These are phyloP conservation scores for Ciconia maguari DNA, from an alignment of 2,113 vertebrate species.

Conservation along the genomic window DNA sequence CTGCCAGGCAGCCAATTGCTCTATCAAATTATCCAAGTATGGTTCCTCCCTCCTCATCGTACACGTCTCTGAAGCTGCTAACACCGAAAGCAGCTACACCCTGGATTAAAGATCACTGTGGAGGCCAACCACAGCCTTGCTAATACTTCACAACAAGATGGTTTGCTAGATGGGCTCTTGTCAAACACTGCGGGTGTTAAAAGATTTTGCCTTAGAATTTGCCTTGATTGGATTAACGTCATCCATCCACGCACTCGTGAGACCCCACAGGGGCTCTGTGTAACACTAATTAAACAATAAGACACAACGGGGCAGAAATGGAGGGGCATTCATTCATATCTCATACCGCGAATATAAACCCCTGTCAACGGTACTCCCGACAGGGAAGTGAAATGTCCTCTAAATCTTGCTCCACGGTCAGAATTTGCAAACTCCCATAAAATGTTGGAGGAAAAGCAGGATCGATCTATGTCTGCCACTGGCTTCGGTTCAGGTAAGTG, in stretches of 20 bases:
- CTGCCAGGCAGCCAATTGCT: neutral
- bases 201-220: neutral
- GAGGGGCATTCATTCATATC: neutral
- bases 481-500: neutral
- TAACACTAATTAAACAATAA: neutral
- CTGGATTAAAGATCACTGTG: neutral
- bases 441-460: neutral
- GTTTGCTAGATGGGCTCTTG: neutral
- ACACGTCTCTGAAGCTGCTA: neutral
- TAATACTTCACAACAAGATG: neutral
- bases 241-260: fast-evolving
- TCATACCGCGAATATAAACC: neutral
- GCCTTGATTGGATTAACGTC: neutral
- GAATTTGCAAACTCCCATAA: neutral
- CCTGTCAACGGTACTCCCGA: neutral
- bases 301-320: neutral
- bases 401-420: neutral
- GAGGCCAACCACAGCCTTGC: neutral
- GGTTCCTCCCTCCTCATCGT: neutral
- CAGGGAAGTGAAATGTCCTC: neutral
- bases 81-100: neutral
- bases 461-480: neutral
- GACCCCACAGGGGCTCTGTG: neutral
- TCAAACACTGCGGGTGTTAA: neutral
- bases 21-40: neutral